Evolutionary conservation across 2,113 vertebrate species (phyloP).

Genomic region (Leucoraja erinaceus): DNA sequence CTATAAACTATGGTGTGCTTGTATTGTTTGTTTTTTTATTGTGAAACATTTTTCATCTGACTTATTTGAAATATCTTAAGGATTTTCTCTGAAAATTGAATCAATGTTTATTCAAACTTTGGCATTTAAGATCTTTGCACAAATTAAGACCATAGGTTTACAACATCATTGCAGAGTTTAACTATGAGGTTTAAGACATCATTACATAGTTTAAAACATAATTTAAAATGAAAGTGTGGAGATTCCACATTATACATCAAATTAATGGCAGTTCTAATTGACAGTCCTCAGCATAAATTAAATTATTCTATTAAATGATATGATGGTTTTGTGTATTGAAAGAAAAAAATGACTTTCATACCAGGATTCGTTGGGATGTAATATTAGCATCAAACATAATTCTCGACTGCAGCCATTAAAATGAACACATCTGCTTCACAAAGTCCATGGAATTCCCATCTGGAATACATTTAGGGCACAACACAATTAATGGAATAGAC

Average conservation of each 20-base stretch:
- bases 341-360: not conserved
- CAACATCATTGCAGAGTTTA: too few species aligned
- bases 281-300: not conserved
- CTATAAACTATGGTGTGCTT: not conserved
- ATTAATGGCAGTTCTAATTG: not conserved
- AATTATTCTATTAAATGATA: not conserved
- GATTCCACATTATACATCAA: not conserved
- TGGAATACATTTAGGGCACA: not conserved
- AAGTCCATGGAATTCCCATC: not conserved
- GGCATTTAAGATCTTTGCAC: not conserved
- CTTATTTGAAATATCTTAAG: not conserved
- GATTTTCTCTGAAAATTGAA: not conserved
- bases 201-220: too few species aligned
- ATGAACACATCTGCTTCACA: not conserved
- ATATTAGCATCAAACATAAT: not conserved
- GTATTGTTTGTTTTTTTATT: not conserved
- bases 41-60: too few species aligned
- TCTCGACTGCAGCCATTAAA: not conserved
- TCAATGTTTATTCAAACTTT: not conserved
- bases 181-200: too few species aligned
- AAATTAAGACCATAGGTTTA: too few species aligned
- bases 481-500: not conserved
- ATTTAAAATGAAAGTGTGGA: too few species aligned
- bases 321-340: not conserved
- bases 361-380: not conserved